phyloP scores from a whole-genome alignment of 2,888 invertebrate species.

The Aplocera efformata region DNA sequence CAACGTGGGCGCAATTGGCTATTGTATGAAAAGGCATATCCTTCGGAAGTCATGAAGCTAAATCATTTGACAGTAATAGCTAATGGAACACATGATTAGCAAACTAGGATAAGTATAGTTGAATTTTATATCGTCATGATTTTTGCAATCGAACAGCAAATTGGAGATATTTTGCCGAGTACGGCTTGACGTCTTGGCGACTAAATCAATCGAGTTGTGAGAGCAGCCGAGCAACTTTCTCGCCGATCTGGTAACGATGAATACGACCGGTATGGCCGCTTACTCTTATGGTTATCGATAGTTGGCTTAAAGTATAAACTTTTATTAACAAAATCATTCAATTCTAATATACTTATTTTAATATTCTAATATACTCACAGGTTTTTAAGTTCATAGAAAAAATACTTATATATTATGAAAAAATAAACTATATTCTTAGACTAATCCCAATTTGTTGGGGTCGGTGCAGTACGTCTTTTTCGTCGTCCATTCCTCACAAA shows the following conservation, averaged over 20 bases:
- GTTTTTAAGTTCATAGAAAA: too few relatives aligned
- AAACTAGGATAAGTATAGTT: slow-evolving; percentile 6
- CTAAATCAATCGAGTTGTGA: slow-evolving; percentile 58
- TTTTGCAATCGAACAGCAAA: slow-evolving; percentile 9
- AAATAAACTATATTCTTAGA: too few relatives aligned
- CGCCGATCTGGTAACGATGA: slow-evolving; percentile 58
- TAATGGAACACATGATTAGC: slow-evolving; percentile 18
- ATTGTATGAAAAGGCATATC: slow-evolving; percentile 28
- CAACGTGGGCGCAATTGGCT: slow-evolving; percentile 31
- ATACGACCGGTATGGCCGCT: slow-evolving; percentile 43
- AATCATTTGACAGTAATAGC: slow-evolving; percentile 20
- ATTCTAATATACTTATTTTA: neutral
- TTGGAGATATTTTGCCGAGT: slow-evolving; percentile 30
- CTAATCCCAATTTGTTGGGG: too few relatives aligned
- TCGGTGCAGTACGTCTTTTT: too few relatives aligned
- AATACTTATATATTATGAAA: too few relatives aligned
- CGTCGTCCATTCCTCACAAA: too few relatives aligned
- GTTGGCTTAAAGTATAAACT: slow-evolving; percentile 33
- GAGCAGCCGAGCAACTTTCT: slow-evolving; percentile 72
- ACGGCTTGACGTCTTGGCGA: slow-evolving; percentile 39
- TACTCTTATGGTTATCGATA: slow-evolving; percentile 34
- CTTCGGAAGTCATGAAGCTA: slow-evolving; percentile 27
- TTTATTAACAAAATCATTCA: neutral
- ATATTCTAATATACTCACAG: too few relatives aligned
- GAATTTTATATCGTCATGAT: neutral